Evolutionary conservation across 2,797 vertebrate species (phyloP).

Genomic region (Remorina albescens): DNA sequence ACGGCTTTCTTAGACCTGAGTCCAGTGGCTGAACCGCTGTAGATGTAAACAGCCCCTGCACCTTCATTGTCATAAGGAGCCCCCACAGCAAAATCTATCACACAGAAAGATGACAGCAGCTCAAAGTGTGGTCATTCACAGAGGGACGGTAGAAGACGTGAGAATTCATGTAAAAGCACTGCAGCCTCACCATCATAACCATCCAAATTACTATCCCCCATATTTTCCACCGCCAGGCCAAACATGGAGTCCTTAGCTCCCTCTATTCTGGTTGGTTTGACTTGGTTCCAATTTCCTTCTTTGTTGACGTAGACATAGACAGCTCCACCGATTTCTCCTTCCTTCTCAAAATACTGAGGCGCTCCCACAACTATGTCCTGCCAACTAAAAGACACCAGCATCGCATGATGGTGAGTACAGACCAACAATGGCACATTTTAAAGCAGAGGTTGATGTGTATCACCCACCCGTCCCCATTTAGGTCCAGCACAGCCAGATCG

Average conservation of each 20-base stretch:
- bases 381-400: conserved; percentile 85
- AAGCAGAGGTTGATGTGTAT: background rate
- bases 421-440: background rate
- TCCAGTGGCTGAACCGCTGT: conserved; percentile 87
- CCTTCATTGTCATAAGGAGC: conserved; percentile 88
- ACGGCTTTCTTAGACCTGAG: conserved; percentile 82
- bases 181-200: conserved; percentile 87
- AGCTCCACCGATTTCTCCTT: conserved; percentile 91
- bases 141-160: background rate
- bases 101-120: conserved; percentile 38
- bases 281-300: conserved; percentile 87
- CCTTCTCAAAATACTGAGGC: conserved; percentile 94
- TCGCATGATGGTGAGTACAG: background rate
- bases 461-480: conserved; percentile 92
- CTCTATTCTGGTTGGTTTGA: conserved; percentile 85
- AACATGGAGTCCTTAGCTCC: conserved; percentile 95
- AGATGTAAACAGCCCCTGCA: conserved; percentile 90
- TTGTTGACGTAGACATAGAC: conserved; percentile 93
- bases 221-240: conserved; percentile 92
- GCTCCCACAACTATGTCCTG: conserved; percentile 96
- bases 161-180: background rate
- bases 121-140: background rate
- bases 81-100: conserved; percentile 95
- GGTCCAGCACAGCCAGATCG: conserved; percentile 93
- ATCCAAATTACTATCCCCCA: conserved; percentile 95